These are phyloP conservation scores for Andrena bicolor DNA, from an alignment of 2,888 invertebrate genomes.

Conservation along the genomic window DNA sequence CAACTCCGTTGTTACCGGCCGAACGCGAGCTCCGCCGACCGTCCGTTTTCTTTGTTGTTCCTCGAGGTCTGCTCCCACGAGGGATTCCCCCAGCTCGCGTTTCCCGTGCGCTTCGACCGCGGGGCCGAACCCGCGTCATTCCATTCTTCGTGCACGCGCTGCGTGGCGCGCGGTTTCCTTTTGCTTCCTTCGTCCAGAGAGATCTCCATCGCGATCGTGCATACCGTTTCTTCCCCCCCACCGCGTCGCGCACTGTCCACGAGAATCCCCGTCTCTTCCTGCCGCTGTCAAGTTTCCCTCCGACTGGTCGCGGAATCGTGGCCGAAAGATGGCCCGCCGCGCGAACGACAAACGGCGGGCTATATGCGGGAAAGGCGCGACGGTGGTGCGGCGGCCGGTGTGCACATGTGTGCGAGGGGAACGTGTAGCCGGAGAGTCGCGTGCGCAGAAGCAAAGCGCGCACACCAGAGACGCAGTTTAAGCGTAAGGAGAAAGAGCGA, in stretches of 20 bases:
- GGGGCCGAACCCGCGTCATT: neutral
- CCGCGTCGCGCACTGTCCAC: neutral
- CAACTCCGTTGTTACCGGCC: slow-evolving; percentile 46
- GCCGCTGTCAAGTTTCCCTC: slow-evolving; percentile 26
- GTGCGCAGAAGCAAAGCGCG: slow-evolving; percentile 67
- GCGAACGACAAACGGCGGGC: slow-evolving; percentile 15
- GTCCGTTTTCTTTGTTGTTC: slow-evolving; percentile 18
- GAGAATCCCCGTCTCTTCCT: neutral
- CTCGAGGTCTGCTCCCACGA: slow-evolving; percentile 10
- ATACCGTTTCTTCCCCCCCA: neutral
- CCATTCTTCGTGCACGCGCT: slow-evolving; percentile 13
- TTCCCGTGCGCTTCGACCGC: neutral
- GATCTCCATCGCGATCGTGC: slow-evolving; percentile 11
- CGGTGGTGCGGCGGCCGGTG: slow-evolving; percentile 28
- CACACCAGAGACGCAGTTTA: slow-evolving; percentile 72
- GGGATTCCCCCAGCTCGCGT: slow-evolving; percentile 9
- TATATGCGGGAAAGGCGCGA: slow-evolving; percentile 12
- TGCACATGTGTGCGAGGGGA: slow-evolving; percentile 49
- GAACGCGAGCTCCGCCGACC: slow-evolving; percentile 19
- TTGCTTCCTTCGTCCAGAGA: slow-evolving; percentile 26
- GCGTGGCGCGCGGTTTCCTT: slow-evolving; percentile 9
- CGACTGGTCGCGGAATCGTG: neutral
- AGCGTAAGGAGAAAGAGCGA: slow-evolving; percentile 62
- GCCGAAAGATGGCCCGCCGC: slow-evolving; percentile 42
- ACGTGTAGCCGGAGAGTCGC: slow-evolving; percentile 46